Evolutionary conservation across 2,113 vertebrate genomes (phyloP), one percentile per base, ranked within the genome.

Genomic region (Sebastes fasciatus): DNA sequence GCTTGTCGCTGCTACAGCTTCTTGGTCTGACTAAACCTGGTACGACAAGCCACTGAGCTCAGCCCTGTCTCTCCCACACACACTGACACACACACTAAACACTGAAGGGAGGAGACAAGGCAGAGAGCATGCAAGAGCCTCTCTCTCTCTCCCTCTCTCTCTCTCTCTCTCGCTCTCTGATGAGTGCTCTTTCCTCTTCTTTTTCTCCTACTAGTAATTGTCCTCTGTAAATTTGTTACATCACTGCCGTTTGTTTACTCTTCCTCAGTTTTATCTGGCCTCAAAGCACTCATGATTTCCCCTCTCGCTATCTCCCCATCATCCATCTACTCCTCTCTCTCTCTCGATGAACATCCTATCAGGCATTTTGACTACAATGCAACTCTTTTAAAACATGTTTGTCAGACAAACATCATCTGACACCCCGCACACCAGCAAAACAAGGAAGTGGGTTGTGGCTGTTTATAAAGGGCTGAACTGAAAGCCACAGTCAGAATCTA

Each of bases 41-140:
- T 67, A 75, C 58, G 70, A 89, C 63, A 62, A 86, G 85, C 79
- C 26, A 77, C 85, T 67, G 80, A 86, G 90, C 87, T 86, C 77
- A 84, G 86, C 74, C 46, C 49, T 0, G 54, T 80, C 75, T 82
- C 84, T 77, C 69, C 17, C 54, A 2, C 72, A 21, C 76, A 73
- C 14, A 65, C n/a, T 14, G 12, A 40, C 68, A 65, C 49, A 65
- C 60, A 19, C 61, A 73, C 3, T 16, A 5, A 80, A 60, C 77
- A 60, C 21, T 84, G 54, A 90, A 83, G 88, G 87, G 88, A 91
- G 87, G 91, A 88, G 89, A 88, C 73, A 77, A 79, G 82, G 80
- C 71, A 73, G 68, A 4, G 19, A 65, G 57, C 54, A 77, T 64
- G 74, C 16, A 2, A 65, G 72, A 88, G 84, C 75, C 66, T 70